Evolutionary conservation across 1,140 invertebrate species (phyloP).

Genomic region (Conus betulinus): DNA sequence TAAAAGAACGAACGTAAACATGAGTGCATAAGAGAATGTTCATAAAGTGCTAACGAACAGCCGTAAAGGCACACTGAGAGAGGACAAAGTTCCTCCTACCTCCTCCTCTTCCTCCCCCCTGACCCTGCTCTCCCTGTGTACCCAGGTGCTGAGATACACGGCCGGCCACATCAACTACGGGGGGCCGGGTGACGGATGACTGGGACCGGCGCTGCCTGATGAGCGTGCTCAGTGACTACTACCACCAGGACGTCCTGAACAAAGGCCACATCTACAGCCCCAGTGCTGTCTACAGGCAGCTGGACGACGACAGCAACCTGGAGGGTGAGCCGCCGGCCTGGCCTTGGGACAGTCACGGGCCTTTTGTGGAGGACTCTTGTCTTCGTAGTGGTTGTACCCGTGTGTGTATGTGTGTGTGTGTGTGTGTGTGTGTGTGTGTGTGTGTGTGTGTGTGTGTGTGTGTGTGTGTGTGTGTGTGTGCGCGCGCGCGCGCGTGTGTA

Average conservation of each 20-base stretch:
- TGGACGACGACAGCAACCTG: constrained; percentile 70
- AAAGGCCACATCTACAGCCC: constrained; percentile 67
- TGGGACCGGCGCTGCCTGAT: constrained; percentile 76
- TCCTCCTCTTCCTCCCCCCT: too few species aligned
- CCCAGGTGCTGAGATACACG: constrained; percentile 75
- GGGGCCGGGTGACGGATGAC: constrained; percentile 77
- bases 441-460: background rate
- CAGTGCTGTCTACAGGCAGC: constrained; percentile 72
- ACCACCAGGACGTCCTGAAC: constrained; percentile 62
- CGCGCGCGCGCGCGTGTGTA: too few species aligned
- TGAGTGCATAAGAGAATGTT: too few species aligned
- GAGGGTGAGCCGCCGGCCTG: constrained; percentile 62
- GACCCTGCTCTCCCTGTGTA: too few species aligned
- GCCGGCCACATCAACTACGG: constrained; percentile 77
- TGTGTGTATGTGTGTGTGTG: constrained; percentile 17
- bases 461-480: too few species aligned
- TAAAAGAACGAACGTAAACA: too few species aligned
- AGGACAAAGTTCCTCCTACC: too few species aligned
- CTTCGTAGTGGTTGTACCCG: background rate
- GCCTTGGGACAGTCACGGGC: background rate
- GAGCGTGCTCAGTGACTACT: constrained; percentile 75
- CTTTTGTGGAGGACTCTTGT: too few species aligned
- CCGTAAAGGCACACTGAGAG: too few species aligned
- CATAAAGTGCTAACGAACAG: too few species aligned
- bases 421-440: constrained; percentile 30